Conservation (phyloP, 2,797 vertebrate genomes). For the Anisognathus igniventris region DNA sequence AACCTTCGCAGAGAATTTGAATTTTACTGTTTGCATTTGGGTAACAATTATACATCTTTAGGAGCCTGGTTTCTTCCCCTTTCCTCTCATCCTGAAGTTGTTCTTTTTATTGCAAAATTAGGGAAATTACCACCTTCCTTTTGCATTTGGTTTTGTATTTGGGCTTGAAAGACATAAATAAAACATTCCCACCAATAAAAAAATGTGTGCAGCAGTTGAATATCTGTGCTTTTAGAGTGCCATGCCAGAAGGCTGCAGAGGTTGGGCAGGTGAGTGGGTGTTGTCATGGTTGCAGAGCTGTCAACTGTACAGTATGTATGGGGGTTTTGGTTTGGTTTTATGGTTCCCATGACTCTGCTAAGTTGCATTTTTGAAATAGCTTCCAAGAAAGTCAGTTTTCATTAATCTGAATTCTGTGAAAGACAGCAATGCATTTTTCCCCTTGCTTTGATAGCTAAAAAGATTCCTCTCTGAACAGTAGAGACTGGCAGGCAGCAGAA, state of each 20-base stretch:
- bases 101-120: constrained; percentile 59
- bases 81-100: constrained; percentile 7
- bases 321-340: neutral
- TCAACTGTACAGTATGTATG: neutral
- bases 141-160: constrained; percentile 70
- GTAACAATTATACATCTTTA: constrained; percentile 38
- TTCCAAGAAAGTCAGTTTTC: constrained; percentile 28
- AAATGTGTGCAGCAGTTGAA: neutral
- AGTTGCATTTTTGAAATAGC: constrained; percentile 11
- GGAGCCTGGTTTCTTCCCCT: constrained; percentile 59
- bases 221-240: neutral
- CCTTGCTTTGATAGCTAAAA: neutral
- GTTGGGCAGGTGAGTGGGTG: neutral
- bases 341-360: neutral
- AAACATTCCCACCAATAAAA: constrained; percentile 62
- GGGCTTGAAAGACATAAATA: constrained; percentile 67
- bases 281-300: neutral
- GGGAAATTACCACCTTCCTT: constrained; percentile 47
- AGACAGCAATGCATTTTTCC: accelerated
- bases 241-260: neutral
- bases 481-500: neutral
- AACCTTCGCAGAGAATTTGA: constrained; percentile 42
- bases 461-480: neutral
- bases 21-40: constrained; percentile 39
- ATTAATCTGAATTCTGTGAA: neutral